Evolutionary conservation across 1,140 invertebrate genomes (phyloP).

Genomic region (Heliconius hermathena): DNA sequence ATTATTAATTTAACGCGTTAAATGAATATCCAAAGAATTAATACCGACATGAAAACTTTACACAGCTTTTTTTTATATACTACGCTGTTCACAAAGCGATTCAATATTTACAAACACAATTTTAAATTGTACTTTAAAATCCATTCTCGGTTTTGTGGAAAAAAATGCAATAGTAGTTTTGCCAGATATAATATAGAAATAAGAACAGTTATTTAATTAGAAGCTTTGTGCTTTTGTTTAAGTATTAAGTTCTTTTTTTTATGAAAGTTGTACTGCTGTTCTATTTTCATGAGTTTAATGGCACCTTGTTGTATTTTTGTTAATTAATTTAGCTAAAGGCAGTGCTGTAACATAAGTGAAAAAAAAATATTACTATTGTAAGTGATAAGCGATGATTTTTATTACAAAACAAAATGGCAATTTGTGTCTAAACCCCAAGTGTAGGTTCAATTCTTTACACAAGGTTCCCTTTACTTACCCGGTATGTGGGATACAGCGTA

Average conservation of each 20-base stretch:
- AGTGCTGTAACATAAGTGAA: too few relatives aligned
- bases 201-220: slow-evolving; percentile 3
- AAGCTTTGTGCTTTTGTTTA: slow-evolving; percentile 2
- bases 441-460: too few relatives aligned
- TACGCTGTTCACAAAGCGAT: slow-evolving; percentile 8
- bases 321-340: too few relatives aligned
- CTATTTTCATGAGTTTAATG: too few relatives aligned
- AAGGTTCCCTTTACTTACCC: too few relatives aligned
- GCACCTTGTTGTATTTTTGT: too few relatives aligned
- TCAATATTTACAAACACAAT: slow-evolving; percentile 14
- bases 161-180: neutral
- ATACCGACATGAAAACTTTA: slow-evolving; percentile 12
- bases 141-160: slow-evolving; percentile 10
- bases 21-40: slow-evolving; percentile 11
- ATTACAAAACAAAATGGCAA: too few relatives aligned
- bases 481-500: too few relatives aligned
- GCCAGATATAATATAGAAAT: neutral
- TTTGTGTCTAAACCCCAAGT: too few relatives aligned
- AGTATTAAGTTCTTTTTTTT: neutral
- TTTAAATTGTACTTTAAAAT: slow-evolving; percentile 13
- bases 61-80: slow-evolving; percentile 6
- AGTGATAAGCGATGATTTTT: too few relatives aligned
- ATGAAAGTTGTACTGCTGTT: neutral
- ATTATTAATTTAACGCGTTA: slow-evolving; percentile 2
- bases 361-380: too few relatives aligned